A percentile compares a stretch with the other conserved stretches of the same genome.
Evolutionary conservation across 1,140 invertebrate genomes (phyloP).

Genomic region (Eulimnadia texana): DNA sequence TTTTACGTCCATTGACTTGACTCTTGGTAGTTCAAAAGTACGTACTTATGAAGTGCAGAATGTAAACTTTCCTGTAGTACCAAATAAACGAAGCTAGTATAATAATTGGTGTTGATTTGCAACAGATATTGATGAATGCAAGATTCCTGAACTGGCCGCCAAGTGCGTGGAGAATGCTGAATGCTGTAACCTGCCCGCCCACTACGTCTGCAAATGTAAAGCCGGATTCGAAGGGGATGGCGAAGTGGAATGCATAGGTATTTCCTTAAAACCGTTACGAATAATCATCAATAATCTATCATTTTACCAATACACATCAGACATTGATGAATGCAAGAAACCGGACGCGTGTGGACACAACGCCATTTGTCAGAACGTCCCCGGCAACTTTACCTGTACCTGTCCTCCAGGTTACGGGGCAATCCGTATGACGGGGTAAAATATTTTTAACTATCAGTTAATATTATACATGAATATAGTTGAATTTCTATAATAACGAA

Average conservation of each 20-base stretch:
- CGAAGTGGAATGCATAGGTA: slow-evolving; percentile 62
- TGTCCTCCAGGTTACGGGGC: slow-evolving; percentile 70
- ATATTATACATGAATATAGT: not conserved
- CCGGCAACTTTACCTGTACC: slow-evolving; percentile 73
- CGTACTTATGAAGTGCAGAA: not conserved
- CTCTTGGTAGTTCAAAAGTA: not conserved
- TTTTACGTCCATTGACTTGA: not conserved
- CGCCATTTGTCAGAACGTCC: slow-evolving; percentile 63
- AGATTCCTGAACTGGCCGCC: slow-evolving; percentile 59
- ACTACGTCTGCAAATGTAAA: slow-evolving; percentile 86
- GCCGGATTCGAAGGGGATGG: slow-evolving; percentile 78
- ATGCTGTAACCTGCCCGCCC: slow-evolving; percentile 84
- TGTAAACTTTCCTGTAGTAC: not conserved
- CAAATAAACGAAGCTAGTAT: not conserved
- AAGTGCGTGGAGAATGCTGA: slow-evolving; percentile 81
- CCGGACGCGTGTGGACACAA: slow-evolving; percentile 62
- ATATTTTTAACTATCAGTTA: slow-evolving; percentile 7
- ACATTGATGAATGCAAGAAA: slow-evolving; percentile 71
- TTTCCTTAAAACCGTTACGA: slow-evolving; percentile 19
- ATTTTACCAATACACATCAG: slow-evolving; percentile 31
- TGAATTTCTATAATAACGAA: not conserved
- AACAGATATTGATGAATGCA: slow-evolving; percentile 85
- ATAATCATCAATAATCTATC: not conserved
- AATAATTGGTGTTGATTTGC: slow-evolving; percentile 14
- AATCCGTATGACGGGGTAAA: slow-evolving; percentile 59